A percentile compares a stretch with the other conserved stretches of the same genome.
These are phyloP conservation scores for Pseudorhiza aurosa DNA, from an alignment of 30 jellyfish, hydroid and myxozoan genomes.

Conservation along the genomic window DNA sequence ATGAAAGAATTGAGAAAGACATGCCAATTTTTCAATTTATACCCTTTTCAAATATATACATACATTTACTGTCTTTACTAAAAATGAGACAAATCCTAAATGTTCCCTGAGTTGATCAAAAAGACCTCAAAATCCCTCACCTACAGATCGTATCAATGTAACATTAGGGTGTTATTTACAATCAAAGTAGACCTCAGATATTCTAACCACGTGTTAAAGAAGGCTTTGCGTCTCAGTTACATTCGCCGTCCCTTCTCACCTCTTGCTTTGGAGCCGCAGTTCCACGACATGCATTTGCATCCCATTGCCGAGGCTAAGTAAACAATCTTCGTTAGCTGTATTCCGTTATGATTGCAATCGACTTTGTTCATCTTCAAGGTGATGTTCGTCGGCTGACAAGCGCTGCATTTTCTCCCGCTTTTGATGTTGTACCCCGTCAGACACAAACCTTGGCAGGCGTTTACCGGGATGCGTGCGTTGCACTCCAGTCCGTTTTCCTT, in stretches of 20 bases:
- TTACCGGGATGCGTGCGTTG: conserved; percentile 10
- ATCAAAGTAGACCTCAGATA: too few species aligned
- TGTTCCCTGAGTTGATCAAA: too few species aligned
- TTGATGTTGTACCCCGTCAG: background rate
- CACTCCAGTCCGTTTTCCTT: conserved; percentile 1
- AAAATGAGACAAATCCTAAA: too few species aligned
- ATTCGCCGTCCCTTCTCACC: background rate
- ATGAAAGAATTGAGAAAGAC: too few species aligned
- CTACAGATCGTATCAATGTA: too few species aligned
- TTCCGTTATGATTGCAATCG: background rate
- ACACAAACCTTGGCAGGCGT: conserved; percentile 25
- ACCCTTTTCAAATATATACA: too few species aligned
- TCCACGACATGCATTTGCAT: conserved; percentile 7
- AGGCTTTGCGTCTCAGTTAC: background rate
- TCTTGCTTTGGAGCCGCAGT: background rate
- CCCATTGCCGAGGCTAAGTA: background rate
- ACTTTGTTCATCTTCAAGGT: background rate
- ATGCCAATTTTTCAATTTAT: too few species aligned
- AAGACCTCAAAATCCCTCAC: too few species aligned
- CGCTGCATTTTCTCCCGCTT: conserved; percentile 15
- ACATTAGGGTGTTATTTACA: too few species aligned
- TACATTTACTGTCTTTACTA: too few species aligned
- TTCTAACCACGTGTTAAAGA: too few species aligned
- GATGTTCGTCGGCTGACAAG: conserved; percentile 18
- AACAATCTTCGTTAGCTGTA: background rate